phyloP scores from a whole-genome alignment of 2,797 vertebrate species.

The Coilia nasus region DNA sequence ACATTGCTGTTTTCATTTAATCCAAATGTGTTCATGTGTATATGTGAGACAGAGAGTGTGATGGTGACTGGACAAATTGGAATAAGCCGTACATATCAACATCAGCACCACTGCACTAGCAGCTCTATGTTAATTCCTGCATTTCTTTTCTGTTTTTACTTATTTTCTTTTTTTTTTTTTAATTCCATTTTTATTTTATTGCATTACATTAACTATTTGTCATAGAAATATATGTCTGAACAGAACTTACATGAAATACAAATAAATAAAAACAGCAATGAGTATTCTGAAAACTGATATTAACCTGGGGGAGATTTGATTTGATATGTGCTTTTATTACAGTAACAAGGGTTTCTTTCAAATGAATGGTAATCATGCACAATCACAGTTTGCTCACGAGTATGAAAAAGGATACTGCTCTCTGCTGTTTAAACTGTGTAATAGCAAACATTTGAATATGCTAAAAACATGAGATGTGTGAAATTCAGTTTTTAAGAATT shows the following conservation, averaged over 20 bases:
- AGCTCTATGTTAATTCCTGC: neutral
- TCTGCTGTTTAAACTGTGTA: slow-evolving; percentile 58
- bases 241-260: neutral
- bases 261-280: neutral
- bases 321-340: neutral
- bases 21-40: neutral
- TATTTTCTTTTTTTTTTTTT: neutral
- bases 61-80: neutral
- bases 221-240: neutral
- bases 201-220: neutral
- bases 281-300: neutral
- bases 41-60: slow-evolving; percentile 6
- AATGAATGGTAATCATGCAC: neutral
- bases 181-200: neutral
- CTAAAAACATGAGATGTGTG: slow-evolving; percentile 11
- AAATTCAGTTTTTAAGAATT: slow-evolving; percentile 16
- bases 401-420: slow-evolving; percentile 55
- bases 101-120: neutral
- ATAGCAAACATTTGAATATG: slow-evolving; percentile 44
- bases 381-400: slow-evolving; percentile 31
- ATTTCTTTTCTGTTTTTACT: neutral
- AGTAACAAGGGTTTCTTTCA: neutral
- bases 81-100: neutral
- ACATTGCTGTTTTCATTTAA: neutral
- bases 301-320: neutral